phyloP scores from a whole-genome alignment of 1,140 invertebrate genomes.

The Samia ricini region DNA sequence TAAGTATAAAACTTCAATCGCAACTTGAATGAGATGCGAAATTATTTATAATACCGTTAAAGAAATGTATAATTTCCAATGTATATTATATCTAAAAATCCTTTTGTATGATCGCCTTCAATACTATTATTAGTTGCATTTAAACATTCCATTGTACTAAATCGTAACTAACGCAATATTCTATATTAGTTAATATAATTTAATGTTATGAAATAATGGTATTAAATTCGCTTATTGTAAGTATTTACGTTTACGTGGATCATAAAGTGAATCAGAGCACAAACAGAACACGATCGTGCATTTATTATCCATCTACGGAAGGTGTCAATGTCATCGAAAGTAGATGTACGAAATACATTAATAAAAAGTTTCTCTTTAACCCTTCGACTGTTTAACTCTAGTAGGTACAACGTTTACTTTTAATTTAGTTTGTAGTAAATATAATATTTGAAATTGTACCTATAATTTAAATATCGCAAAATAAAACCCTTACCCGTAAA shows the following conservation, averaged over 20 bases:
- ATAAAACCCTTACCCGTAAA: too few species aligned
- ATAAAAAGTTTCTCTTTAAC: not conserved
- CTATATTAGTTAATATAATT: not conserved
- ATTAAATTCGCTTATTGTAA: not conserved
- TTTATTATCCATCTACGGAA: slow-evolving; percentile 16
- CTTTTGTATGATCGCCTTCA: too few species aligned
- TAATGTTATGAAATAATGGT: not conserved
- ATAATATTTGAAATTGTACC: too few species aligned
- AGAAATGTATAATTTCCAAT: too few species aligned
- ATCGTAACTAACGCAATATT: not conserved
- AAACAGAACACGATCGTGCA: slow-evolving; percentile 27
- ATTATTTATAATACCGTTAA: too few species aligned
- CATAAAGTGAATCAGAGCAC: slow-evolving; percentile 45
- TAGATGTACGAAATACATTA: slow-evolving; percentile 16
- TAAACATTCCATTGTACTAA: not conserved
- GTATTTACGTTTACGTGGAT: slow-evolving; percentile 3
- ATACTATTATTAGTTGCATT: too few species aligned
- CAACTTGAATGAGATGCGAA: too few species aligned
- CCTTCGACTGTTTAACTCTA: not conserved
- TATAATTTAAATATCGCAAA: too few species aligned
- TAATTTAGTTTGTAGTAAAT: too few species aligned
- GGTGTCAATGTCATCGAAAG: slow-evolving; percentile 51
- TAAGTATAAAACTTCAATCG: too few species aligned
- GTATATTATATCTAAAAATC: too few species aligned
- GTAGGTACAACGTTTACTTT: not conserved